Percentiles rank a stretch among this genome's conserved stretches.
Conservation (phyloP, 2,797 vertebrate genomes). For the Helostoma temminkii region DNA sequence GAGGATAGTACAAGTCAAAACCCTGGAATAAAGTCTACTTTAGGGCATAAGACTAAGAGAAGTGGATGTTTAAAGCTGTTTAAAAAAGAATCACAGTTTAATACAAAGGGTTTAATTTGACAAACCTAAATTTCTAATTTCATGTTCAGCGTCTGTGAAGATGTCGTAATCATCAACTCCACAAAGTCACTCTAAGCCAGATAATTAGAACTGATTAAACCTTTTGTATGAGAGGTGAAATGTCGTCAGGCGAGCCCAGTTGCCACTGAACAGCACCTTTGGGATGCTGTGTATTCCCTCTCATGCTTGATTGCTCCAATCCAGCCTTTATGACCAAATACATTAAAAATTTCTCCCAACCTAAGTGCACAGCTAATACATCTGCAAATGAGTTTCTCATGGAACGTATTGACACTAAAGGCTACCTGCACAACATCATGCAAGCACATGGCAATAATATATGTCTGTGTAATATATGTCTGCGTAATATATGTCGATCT, state of each 20-base stretch:
- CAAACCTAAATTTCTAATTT: slow-evolving; percentile 8
- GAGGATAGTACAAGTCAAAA: slow-evolving; percentile 37
- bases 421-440: background rate
- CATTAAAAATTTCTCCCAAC: background rate
- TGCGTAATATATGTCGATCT: too few species aligned
- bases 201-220: too few species aligned
- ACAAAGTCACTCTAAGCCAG: too few species aligned
- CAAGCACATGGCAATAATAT: background rate
- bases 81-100: slow-evolving; percentile 10
- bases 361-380: background rate
- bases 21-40: slow-evolving; percentile 30
- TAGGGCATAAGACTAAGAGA: slow-evolving; percentile 30
- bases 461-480: background rate
- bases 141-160: too few species aligned
- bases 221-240: too few species aligned
- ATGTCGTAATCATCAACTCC: too few species aligned
- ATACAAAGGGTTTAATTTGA: slow-evolving; percentile 18
- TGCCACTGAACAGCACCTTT: too few species aligned
- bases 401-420: background rate
- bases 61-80: slow-evolving; percentile 20
- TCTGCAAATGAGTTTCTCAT: background rate
- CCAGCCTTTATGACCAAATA: too few species aligned
- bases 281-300: too few species aligned
- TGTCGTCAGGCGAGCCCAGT: too few species aligned
- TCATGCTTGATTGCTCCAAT: too few species aligned